Evolutionary conservation across 1,140 invertebrate genomes (phyloP).

Genomic region (Zeugodacus cucurbitae): DNA sequence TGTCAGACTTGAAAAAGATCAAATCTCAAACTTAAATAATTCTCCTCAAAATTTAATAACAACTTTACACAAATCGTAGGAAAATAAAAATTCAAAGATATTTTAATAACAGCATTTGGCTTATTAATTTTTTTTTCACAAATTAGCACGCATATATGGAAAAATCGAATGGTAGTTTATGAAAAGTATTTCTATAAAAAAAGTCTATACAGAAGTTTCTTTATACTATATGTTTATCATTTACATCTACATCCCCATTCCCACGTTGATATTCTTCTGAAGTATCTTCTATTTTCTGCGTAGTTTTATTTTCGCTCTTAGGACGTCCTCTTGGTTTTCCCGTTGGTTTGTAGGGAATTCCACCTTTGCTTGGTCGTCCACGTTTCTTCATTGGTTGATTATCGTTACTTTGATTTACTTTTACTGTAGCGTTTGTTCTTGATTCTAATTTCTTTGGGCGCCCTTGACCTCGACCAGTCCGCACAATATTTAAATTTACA

Average conservation of each 20-base stretch:
- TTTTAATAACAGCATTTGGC: too few species aligned
- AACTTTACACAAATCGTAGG: too few species aligned
- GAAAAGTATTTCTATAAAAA: too few species aligned
- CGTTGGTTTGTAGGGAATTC: constrained; percentile 42
- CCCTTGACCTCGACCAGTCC: constrained; percentile 55
- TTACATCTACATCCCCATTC: neutral
- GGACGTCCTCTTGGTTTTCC: constrained; percentile 54
- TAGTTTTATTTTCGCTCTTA: constrained; percentile 38
- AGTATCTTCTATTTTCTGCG: neutral
- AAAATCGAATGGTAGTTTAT: too few species aligned
- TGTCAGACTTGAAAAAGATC: too few species aligned
- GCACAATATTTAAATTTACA: constrained; percentile 55
- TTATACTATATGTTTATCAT: too few species aligned
- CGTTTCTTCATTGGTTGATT: constrained; percentile 50
- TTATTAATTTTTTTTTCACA: too few species aligned
- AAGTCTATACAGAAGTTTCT: too few species aligned
- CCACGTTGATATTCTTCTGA: neutral
- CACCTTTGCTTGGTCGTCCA: constrained; percentile 49
- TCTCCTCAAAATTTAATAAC: too few species aligned
- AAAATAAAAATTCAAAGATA: too few species aligned
- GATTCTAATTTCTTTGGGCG: constrained; percentile 52
- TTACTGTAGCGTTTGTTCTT: constrained; percentile 30
- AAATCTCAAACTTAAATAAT: too few species aligned
- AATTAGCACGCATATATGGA: too few species aligned
- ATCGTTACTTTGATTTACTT: constrained; percentile 42